phyloP scores from a whole-genome alignment of 2,113 vertebrate genomes.

The Hypocryptadius cinnamomeus region DNA sequence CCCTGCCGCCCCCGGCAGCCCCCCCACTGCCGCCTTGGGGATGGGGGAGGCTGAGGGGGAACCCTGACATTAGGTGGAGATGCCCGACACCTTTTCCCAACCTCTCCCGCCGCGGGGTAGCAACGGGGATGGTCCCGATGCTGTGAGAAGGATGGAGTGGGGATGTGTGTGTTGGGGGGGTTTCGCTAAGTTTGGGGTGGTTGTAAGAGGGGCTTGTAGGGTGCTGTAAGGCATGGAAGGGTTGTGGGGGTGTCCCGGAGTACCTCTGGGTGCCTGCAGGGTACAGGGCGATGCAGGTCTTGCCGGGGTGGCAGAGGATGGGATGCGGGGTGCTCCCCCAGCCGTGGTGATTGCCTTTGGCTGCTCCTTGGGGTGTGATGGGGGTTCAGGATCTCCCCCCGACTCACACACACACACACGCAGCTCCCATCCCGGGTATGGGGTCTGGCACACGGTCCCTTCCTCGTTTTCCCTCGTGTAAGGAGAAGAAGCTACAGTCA shows the following conservation, averaged over 20 bases:
- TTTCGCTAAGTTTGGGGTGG: not conserved
- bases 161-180: accelerated
- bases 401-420: not conserved
- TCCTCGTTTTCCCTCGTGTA: not conserved
- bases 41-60: not conserved
- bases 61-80: not conserved
- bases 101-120: not conserved
- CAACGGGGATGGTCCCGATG: not conserved
- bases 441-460: not conserved
- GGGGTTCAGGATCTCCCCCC: not conserved
- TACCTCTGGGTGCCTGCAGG: not conserved
- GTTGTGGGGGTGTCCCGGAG: not conserved
- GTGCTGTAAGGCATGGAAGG: not conserved
- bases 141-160: not conserved
- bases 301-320: not conserved
- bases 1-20: not conserved
- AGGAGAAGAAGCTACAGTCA: not conserved
- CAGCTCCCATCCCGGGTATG: accelerated
- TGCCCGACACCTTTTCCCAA: accelerated
- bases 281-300: not conserved
- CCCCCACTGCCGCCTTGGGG: not conserved
- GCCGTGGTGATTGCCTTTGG: not conserved
- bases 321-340: accelerated
- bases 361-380: not conserved
- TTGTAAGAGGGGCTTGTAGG: not conserved